A percentile compares a stretch with the other conserved stretches of the same genome.
phyloP scores from a whole-genome alignment of 2,797 vertebrate species.

The Siniperca scherzeri region DNA sequence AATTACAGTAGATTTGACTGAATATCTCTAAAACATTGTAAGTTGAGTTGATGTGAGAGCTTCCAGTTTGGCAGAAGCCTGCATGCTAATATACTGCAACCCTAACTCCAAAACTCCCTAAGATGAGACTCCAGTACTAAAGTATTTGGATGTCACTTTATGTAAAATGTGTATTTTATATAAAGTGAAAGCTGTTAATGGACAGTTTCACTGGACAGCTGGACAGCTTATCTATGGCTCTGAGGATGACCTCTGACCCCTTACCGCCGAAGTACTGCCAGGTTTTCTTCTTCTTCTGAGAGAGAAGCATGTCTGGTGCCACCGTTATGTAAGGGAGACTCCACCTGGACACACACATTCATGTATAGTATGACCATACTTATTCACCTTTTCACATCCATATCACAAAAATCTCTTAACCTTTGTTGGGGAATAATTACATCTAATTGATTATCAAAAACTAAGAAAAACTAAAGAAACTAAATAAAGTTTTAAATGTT shows the following conservation, averaged over 20 bases:
- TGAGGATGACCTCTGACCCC: conserved; percentile 34
- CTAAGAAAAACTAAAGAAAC: background rate
- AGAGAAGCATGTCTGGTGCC: conserved; percentile 87
- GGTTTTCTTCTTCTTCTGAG: conserved; percentile 95
- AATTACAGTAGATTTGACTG: too few species aligned
- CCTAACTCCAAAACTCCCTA: too few species aligned
- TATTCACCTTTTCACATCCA: background rate
- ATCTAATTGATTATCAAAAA: background rate
- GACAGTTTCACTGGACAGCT: too few species aligned
- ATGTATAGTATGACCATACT: background rate
- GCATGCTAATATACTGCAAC: too few species aligned
- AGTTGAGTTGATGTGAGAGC: background rate
- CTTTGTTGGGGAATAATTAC: background rate
- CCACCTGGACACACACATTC: conserved; percentile 80
- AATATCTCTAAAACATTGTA: background rate
- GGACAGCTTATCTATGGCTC: background rate
- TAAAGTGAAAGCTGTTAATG: too few species aligned
- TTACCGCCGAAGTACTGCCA: conserved; percentile 94
- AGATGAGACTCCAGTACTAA: background rate
- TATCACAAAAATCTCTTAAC: background rate
- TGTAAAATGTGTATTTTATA: background rate
- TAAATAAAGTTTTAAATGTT: background rate
- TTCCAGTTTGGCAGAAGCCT: background rate
- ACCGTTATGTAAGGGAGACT: conserved; percentile 83
- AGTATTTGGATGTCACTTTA: background rate